A percentile compares a stretch with the other conserved stretches of the same genome.
phyloP scores from a whole-genome alignment of 2,113 vertebrate genomes.

The Grallaria varia region DNA sequence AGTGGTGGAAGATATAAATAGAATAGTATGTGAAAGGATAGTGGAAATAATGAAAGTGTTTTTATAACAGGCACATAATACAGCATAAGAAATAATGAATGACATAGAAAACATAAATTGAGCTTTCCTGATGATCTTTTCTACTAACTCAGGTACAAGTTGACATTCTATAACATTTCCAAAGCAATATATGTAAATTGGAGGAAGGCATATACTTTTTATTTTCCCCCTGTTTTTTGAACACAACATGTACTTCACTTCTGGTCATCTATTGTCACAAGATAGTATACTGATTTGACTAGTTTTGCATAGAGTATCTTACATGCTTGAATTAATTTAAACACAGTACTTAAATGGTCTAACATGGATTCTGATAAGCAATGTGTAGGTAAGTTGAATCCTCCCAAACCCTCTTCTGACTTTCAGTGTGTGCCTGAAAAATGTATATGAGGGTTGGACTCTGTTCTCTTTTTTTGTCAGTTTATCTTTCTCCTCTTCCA shows the following conservation, averaged over 20 bases:
- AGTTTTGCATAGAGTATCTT: background rate
- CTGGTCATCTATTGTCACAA: background rate
- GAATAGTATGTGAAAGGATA: background rate
- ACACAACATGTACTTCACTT: background rate
- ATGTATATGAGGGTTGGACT: background rate
- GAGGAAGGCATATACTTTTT: background rate
- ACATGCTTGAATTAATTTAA: background rate
- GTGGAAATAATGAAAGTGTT: background rate
- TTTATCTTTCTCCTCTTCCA: background rate
- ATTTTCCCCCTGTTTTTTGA: background rate
- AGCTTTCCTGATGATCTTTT: background rate
- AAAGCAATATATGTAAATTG: background rate
- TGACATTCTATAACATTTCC: background rate
- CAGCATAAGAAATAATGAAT: background rate
- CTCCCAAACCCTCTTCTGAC: background rate
- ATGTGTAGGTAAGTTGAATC: background rate
- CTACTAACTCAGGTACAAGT: background rate
- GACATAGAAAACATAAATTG: background rate
- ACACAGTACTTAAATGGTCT: background rate
- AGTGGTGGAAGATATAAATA: conserved; percentile 15
- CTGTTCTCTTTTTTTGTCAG: background rate
- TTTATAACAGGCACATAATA: background rate
- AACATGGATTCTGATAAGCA: background rate
- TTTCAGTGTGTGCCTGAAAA: background rate
- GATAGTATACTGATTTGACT: background rate